A percentile compares a stretch with the other conserved stretches of the same genome.
phyloP scores from a whole-genome alignment of 2,888 invertebrate species.

The Cartodere bifasciata region DNA sequence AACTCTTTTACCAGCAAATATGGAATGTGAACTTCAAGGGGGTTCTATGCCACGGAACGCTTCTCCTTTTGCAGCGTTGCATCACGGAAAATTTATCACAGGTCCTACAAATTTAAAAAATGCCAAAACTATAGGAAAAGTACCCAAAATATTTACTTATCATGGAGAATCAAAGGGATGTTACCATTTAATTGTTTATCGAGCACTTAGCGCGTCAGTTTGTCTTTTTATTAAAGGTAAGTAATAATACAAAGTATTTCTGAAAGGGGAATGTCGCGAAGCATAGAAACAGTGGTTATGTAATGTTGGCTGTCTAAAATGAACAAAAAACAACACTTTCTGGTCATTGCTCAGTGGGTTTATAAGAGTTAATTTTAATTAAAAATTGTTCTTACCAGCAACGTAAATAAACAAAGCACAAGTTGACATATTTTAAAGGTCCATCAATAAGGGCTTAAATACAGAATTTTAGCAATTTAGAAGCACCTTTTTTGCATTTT shows the following conservation, averaged over 20 bases:
- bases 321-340: too few relatives aligned
- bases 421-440: too few relatives aligned
- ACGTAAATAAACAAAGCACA: too few relatives aligned
- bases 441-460: too few relatives aligned
- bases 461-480: too few relatives aligned
- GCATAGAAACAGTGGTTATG: too few relatives aligned
- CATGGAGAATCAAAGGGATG: slow-evolving; percentile 42
- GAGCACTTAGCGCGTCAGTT: slow-evolving; percentile 72
- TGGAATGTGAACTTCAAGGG: slow-evolving; percentile 57
- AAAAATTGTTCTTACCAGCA: too few relatives aligned
- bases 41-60: slow-evolving; percentile 48
- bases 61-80: slow-evolving; percentile 38
- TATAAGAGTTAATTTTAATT: too few relatives aligned
- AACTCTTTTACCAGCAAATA: slow-evolving; percentile 65
- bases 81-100: slow-evolving; percentile 54
- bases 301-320: too few relatives aligned
- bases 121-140: slow-evolving; percentile 41
- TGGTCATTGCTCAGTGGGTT: too few relatives aligned
- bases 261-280: not conserved
- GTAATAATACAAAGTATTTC: slow-evolving; percentile 14
- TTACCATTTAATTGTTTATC: slow-evolving; percentile 71
- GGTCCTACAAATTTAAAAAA: slow-evolving; percentile 49
- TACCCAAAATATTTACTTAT: slow-evolving; percentile 59
- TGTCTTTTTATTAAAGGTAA: slow-evolving; percentile 75
- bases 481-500: too few relatives aligned